Evolutionary conservation across 2,113 vertebrate species (phyloP), one percentile per base, ranked within the genome.

Genomic region (Thamnaconus septentrionalis): DNA sequence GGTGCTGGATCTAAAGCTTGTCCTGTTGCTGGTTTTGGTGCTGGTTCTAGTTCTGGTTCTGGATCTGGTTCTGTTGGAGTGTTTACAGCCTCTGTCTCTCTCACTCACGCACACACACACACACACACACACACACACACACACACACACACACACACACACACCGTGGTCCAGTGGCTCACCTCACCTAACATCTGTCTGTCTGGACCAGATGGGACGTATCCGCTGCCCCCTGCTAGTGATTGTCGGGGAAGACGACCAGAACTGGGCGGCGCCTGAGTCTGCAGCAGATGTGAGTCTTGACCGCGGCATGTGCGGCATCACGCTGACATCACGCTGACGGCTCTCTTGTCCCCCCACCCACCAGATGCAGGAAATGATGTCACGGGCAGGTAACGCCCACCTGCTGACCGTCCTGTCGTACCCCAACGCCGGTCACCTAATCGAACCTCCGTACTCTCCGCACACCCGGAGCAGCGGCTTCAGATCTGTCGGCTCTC

Each of bases 241-340:
- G 53, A 67, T 92, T 4, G 82, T 85, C 8, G 91, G 90, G 3
- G 86, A 90, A 49, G 92, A 93, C 39, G 92, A 93, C 78, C 89
- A 92, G 62, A 93, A 89, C 84, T 90, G 87, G 83, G 78, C 91
- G 0, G 7, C 90, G 6, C 0, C 4, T 0, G 91, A 91, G 56
- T 92, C 89, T 53, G 89, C 90, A 31, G 5, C 64, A 43, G 91
- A 93, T 40, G 92, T 93, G 69, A 87, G 87, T 84, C 56, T 4
- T 4, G 48, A 48, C 54, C 11, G 53, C 3, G 18, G 3, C 5
- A 3, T 8, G 7, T 9, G 10, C 10, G 3, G 3, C 46, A 3
- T 48, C 7, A 48, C 46, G 4, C 46, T 5, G 10, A 10, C 47
- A 8, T 8, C 47, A 48, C 3, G 3, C 7, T 48, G 46, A 48